Base-by-base conservation (phyloP, 2,113 vertebrate species). In the Cololabis saira region DNA sequence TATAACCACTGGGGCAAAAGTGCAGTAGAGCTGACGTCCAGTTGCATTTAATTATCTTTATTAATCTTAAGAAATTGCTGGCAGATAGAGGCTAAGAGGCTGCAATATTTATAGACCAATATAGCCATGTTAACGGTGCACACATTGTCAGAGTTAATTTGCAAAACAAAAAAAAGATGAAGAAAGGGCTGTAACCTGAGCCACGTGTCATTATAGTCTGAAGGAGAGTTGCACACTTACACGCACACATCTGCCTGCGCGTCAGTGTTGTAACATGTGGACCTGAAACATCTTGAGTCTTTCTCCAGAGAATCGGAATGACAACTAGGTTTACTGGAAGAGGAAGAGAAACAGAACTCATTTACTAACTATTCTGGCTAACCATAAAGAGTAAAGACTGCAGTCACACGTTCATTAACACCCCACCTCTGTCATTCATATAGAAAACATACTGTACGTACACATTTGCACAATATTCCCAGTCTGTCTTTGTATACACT, bases 281-380 rank as follows among this genome's bases (percentile, higher is more conserved):
- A 42, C 45, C 24, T 51, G 0, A 56, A 70, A 45, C 5, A 27
- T 1, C 12, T 50, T 22, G n/a, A 66, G 51, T 61, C 15, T 67
- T 17, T 49, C 37, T 70, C 61, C 61, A 54, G 15, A 66, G 17
- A 33, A 43, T 75, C 56, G 66, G 17, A 79, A 55, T 66, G 65
- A 81, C 75, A 74, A 77, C 49, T 76, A 57, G 72, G 67, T 59
- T 84, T 84, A 85, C 85, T 78, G 86, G 74, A 87, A 87, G 44
- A 71, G 33, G 66, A 50, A 60, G 61, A 61, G 8, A 58, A 57
- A 13, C 44, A 37, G 8, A 76, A 60, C 50, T 77, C 63, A 62
- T 81, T 77, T 58, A 59, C 72, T 74, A 72, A 87, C 80, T 76
- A 73, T 81, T 56, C 54, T 78, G 77, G 66, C 76, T 86, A 71